Percentiles rank a stretch among this genome's conserved stretches.
Evolutionary conservation across 2,888 invertebrate genomes (phyloP).

Genomic region (Tiphia femorata): DNA sequence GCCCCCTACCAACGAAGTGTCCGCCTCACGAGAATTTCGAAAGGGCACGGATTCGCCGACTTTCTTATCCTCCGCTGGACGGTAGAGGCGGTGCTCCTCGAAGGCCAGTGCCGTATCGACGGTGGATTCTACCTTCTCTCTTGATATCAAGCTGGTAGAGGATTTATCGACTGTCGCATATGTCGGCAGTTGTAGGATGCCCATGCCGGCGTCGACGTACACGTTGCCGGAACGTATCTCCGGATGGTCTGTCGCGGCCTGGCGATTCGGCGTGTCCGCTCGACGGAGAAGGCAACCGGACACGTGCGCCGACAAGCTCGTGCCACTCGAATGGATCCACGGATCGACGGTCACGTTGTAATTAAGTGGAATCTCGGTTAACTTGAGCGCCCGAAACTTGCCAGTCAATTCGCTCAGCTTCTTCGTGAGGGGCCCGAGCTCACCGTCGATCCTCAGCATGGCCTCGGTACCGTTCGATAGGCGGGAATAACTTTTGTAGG

Average conservation of each 20-base stretch:
- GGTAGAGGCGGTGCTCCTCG: neutral
- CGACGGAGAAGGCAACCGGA: slow-evolving; percentile 16
- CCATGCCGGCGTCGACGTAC: neutral
- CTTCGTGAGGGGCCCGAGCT: slow-evolving; percentile 43
- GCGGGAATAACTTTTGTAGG: slow-evolving; percentile 13
- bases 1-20: too few relatives aligned
- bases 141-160: too few relatives aligned
- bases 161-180: slow-evolving; percentile 1
- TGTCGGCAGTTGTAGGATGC: neutral
- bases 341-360: neutral
- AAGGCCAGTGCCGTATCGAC: neutral
- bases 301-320: neutral
- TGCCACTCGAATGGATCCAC: neutral
- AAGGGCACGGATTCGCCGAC: too few relatives aligned
- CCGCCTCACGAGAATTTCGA: too few relatives aligned
- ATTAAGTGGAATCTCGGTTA: slow-evolving; percentile 14
- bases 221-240: neutral
- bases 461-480: slow-evolving; percentile 33
- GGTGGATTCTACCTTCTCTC: neutral
- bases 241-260: too few relatives aligned
- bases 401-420: slow-evolving; percentile 46
- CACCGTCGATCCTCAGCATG: slow-evolving; percentile 44
- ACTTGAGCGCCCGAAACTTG: slow-evolving; percentile 39
- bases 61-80: neutral
- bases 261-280: neutral